Conservation (phyloP, 2,797 vertebrate genomes). For the Chelon auratus region DNA sequence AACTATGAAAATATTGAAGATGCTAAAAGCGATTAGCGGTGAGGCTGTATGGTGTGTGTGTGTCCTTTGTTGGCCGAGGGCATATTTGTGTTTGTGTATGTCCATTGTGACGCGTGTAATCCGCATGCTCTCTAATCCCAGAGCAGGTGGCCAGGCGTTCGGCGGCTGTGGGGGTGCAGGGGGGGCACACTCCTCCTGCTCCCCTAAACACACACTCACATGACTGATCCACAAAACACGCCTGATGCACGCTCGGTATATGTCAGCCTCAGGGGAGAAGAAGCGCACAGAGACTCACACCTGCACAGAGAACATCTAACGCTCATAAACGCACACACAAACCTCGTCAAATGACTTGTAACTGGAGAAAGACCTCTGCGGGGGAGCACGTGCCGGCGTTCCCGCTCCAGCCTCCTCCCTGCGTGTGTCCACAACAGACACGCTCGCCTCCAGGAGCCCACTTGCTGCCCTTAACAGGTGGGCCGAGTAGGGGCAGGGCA, state of each 20-base stretch:
- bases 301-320: slow-evolving; percentile 11
- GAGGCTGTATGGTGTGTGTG: slow-evolving; percentile 42
- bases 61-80: slow-evolving; percentile 71
- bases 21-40: slow-evolving; percentile 62
- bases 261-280: slow-evolving; percentile 12
- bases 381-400: slow-evolving; percentile 47
- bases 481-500: slow-evolving; percentile 53
- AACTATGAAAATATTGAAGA: slow-evolving; percentile 60
- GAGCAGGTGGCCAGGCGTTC: slow-evolving; percentile 86
- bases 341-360: background rate
- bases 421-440: slow-evolving; percentile 49
- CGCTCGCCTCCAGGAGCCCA: slow-evolving; percentile 55
- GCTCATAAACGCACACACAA: background rate
- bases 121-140: slow-evolving; percentile 84
- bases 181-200: slow-evolving; percentile 73
- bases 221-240: slow-evolving; percentile 40
- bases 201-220: slow-evolving; percentile 52
- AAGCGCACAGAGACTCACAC: slow-evolving; percentile 34
- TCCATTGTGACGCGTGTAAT: slow-evolving; percentile 85
- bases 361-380: slow-evolving; percentile 14
- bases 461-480: slow-evolving; percentile 77
- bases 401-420: slow-evolving; percentile 26
- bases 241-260: background rate
- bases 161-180: slow-evolving; percentile 71
- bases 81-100: slow-evolving; percentile 81